Evolutionary conservation across 2,888 invertebrate genomes (phyloP).

Genomic region (Cephus spinipes): DNA sequence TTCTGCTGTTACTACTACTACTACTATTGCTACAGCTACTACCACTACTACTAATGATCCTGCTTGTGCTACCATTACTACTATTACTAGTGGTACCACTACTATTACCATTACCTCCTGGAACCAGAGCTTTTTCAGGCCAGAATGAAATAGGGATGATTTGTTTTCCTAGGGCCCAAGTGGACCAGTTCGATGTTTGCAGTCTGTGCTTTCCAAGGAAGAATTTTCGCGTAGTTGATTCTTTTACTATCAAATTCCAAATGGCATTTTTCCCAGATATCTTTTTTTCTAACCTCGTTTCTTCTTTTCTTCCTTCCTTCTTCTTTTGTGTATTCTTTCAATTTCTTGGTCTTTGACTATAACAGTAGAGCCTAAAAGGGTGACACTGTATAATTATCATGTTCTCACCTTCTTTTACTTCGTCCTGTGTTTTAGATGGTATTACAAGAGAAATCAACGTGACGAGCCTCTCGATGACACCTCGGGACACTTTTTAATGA

Average conservation of each 20-base stretch:
- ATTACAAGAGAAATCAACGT: constrained; percentile 66
- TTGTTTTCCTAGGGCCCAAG: neutral
- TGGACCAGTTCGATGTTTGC: neutral
- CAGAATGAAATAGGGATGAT: neutral
- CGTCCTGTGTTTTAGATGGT: constrained; percentile 64
- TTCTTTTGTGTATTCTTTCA: neutral
- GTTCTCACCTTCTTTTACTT: neutral
- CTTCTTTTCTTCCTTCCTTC: neutral
- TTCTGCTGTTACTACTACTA: neutral
- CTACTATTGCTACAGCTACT: neutral
- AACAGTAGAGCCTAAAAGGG: neutral
- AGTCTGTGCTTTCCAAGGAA: neutral
- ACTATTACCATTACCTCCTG: neutral
- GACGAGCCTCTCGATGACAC: constrained; percentile 68
- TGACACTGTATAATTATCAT: neutral
- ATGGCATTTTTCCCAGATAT: neutral
- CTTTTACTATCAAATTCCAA: neutral
- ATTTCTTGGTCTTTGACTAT: neutral
- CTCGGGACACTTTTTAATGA: constrained; percentile 67
- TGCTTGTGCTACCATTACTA: neutral
- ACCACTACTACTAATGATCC: neutral
- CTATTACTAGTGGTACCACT: neutral
- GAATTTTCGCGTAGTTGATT: neutral
- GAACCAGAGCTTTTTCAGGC: neutral
- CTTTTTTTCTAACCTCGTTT: neutral